Evolutionary conservation across 2,113 vertebrate genomes (phyloP).

Genomic region (Melanostigma gelatinosum): DNA sequence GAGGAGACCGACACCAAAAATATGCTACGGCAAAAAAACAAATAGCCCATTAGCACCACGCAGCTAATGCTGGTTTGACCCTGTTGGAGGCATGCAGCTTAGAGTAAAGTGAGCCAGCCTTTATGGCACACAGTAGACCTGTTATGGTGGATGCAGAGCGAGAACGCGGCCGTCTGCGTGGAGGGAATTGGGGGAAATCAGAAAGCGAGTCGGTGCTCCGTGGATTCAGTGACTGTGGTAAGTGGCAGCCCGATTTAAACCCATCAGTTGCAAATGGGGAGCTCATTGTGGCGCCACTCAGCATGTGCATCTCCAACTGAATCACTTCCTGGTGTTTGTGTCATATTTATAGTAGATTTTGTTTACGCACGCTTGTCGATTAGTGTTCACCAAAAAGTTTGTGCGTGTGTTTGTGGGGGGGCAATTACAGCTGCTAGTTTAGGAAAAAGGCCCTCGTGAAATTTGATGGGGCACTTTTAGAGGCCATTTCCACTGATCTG

Average conservation of each 20-base stretch:
- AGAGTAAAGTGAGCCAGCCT: constrained; percentile 35
- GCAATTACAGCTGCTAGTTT: constrained; percentile 57
- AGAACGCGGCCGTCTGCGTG: constrained; percentile 46
- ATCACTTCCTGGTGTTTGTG: constrained; percentile 39
- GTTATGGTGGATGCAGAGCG: constrained; percentile 43
- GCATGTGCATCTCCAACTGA: constrained; percentile 36
- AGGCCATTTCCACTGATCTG: constrained; percentile 60
- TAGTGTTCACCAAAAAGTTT: neutral
- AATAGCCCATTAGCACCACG: constrained; percentile 28
- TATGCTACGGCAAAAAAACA: too few species aligned
- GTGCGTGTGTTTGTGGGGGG: constrained; percentile 7
- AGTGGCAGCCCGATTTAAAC: constrained; percentile 61
- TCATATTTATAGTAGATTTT: constrained; percentile 10
- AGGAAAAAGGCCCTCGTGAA: constrained; percentile 58
- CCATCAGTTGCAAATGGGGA: constrained; percentile 43
- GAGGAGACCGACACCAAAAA: neutral
- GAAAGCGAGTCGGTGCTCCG: constrained; percentile 38
- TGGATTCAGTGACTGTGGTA: constrained; percentile 46
- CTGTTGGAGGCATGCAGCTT: constrained; percentile 36
- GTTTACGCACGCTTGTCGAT: constrained; percentile 7
- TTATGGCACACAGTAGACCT: constrained; percentile 24
- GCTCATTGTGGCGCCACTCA: constrained; percentile 36
- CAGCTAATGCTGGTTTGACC: constrained; percentile 32
- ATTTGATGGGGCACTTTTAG: constrained; percentile 62
- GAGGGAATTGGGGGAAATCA: constrained; percentile 35